These are phyloP conservation scores for Drosophila erecta DNA, from an alignment of 1,140 invertebrate species.

Conservation along the genomic window DNA sequence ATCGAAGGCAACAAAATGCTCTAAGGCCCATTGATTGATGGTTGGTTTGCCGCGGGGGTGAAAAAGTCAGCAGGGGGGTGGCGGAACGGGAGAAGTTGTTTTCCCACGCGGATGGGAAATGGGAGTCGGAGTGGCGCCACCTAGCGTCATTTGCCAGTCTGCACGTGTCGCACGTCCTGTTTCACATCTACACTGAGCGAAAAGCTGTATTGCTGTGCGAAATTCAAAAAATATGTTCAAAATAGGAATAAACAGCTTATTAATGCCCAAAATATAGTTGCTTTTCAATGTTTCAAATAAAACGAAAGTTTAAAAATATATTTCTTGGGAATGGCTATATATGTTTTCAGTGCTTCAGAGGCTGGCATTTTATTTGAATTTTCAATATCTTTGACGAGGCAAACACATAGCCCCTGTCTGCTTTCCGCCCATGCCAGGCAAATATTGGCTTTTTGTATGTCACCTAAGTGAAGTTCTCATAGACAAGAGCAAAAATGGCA, in stretches of 20 bases:
- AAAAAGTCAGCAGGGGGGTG: not conserved
- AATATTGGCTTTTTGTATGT: slow-evolving; percentile 57
- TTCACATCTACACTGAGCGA: slow-evolving; percentile 1
- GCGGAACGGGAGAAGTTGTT: not conserved
- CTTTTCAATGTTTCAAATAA: too few relatives aligned
- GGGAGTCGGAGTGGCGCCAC: slow-evolving; percentile 40
- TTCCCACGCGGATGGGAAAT: not conserved
- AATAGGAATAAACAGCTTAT: too few relatives aligned
- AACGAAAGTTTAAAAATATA: too few relatives aligned
- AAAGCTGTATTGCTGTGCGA: too few relatives aligned
- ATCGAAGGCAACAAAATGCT: slow-evolving; percentile 39
- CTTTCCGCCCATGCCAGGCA: slow-evolving; percentile 18
- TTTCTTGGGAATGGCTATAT: too few relatives aligned
- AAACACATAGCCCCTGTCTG: slow-evolving; percentile 22
- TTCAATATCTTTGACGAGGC: slow-evolving; percentile 49
- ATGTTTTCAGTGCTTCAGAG: not conserved
- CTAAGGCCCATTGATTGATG: slow-evolving; percentile 59
- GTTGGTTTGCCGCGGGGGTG: slow-evolving; percentile 25
- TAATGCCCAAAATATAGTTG: too few relatives aligned
- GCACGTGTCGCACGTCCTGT: slow-evolving; percentile 48
- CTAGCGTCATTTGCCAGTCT: slow-evolving; percentile 40
- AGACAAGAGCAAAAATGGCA: slow-evolving; percentile 35
- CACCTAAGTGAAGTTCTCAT: slow-evolving; percentile 51
- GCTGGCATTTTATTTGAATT: slow-evolving; percentile 47
- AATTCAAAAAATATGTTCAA: too few relatives aligned